Evolutionary conservation across 1,140 invertebrate genomes (phyloP).

Genomic region (Drosophila jambulina): DNA sequence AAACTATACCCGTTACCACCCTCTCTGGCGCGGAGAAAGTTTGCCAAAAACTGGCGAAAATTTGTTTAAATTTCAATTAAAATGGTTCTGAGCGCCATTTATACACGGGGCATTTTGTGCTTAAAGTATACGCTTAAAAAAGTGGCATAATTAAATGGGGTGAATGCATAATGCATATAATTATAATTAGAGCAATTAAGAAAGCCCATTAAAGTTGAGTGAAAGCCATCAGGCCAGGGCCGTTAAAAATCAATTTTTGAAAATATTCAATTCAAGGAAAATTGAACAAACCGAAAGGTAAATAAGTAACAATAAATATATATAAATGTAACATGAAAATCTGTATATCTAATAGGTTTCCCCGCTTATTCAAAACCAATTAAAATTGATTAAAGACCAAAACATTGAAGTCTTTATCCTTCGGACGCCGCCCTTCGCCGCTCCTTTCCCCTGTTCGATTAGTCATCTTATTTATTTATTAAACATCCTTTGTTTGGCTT

Average conservation of each 20-base stretch:
- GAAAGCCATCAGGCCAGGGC: background rate
- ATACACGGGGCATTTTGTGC: background rate
- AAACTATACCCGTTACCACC: background rate
- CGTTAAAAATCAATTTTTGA: background rate
- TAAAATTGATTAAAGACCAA: constrained; percentile 15
- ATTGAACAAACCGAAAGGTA: no score
- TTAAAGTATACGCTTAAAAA: constrained; percentile 3
- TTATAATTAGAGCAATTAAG: constrained; percentile 1
- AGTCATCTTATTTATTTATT: constrained; percentile 45
- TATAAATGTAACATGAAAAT: no score
- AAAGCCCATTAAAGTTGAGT: constrained; percentile 3
- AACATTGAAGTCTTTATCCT: background rate
- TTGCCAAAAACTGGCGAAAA: constrained; percentile 29
- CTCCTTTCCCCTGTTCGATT: constrained; percentile 10
- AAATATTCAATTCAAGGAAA: background rate
- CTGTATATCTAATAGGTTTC: background rate
- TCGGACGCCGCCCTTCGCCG: no score
- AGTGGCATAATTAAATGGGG: constrained; percentile 6
- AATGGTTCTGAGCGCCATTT: constrained; percentile 6
- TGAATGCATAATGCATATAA: constrained; percentile 2
- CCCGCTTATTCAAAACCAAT: background rate
- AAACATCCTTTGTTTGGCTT: constrained; percentile 31
- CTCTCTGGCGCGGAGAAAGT: constrained; percentile 21
- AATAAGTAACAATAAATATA: no score
- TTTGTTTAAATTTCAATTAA: constrained; percentile 46